Evolutionary conservation across 2,113 vertebrate species (phyloP).

Genomic region (Phylloscopus whistleri): DNA sequence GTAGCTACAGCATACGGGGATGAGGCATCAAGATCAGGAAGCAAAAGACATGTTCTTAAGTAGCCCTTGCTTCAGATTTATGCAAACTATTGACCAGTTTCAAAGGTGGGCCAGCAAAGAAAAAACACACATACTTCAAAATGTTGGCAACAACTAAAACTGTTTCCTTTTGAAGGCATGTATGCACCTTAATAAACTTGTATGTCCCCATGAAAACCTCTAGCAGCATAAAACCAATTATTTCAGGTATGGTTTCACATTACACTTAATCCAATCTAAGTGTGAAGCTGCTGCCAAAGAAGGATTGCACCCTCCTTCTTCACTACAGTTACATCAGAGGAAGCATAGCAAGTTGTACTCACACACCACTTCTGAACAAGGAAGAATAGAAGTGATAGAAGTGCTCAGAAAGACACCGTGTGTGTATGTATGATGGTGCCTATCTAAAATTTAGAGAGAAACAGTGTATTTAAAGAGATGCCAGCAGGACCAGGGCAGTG

Average conservation of each 20-base stretch:
- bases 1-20: background rate
- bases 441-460: background rate
- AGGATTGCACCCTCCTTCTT: background rate
- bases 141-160: background rate
- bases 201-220: conserved; percentile 40
- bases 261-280: conserved; percentile 13
- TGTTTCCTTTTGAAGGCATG: background rate
- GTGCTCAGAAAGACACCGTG: background rate
- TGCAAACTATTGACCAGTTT: background rate
- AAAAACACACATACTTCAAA: background rate
- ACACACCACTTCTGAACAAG: conserved; percentile 6
- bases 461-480: no score
- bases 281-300: conserved; percentile 1
- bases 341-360: fast-evolving
- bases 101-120: background rate
- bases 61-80: background rate
- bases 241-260: background rate
- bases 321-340: background rate
- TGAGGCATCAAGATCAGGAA: background rate
- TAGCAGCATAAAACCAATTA: conserved; percentile 68
- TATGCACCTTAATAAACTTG: conserved; percentile 9
- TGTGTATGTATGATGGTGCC: background rate
- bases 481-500: background rate
- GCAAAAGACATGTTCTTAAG: background rate
- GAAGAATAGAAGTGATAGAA: background rate